Conservation (phyloP, 2,113 vertebrate genomes). For the Chiloscyllium plagiosum region DNA sequence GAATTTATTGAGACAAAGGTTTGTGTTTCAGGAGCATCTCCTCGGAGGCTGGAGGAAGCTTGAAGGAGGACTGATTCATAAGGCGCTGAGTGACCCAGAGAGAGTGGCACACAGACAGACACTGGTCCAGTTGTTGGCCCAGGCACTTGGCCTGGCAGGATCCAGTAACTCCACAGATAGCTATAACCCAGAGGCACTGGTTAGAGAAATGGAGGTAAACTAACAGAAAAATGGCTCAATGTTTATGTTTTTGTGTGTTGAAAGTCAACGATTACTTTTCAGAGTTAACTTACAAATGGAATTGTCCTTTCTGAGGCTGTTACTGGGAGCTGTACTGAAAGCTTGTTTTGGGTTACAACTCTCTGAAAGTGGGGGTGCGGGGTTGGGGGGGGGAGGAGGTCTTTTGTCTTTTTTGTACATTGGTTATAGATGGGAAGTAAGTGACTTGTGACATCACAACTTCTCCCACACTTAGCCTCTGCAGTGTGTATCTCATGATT, state of each 20-base stretch:
- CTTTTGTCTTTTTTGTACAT: not conserved
- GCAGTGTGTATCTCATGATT: not conserved
- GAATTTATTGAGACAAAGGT: not conserved
- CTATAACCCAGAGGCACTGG: constrained; percentile 50
- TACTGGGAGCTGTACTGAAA: too few relatives aligned
- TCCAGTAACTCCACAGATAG: constrained; percentile 40
- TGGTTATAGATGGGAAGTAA: not conserved
- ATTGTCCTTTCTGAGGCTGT: not conserved
- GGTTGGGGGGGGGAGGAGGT: too few relatives aligned
- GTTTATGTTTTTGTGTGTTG: not conserved
- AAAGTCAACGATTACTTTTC: not conserved
- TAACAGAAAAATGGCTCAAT: not conserved
- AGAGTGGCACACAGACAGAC: constrained; percentile 47
- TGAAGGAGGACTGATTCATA: constrained; percentile 56
- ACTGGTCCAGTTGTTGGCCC: constrained; percentile 61
- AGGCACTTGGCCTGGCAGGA: constrained; percentile 53
- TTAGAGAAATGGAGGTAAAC: constrained; percentile 68
- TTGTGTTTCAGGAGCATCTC: constrained; percentile 49
- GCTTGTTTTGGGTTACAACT: not conserved
- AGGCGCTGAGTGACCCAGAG: constrained; percentile 51
- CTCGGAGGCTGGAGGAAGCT: constrained; percentile 50
- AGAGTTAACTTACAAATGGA: not conserved
- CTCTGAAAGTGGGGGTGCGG: not conserved
- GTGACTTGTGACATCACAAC: not conserved
- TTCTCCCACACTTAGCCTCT: not conserved